These are phyloP conservation scores for Drosophila mayaguana DNA, from an alignment of 2,888 invertebrate species.

Conservation along the genomic window DNA sequence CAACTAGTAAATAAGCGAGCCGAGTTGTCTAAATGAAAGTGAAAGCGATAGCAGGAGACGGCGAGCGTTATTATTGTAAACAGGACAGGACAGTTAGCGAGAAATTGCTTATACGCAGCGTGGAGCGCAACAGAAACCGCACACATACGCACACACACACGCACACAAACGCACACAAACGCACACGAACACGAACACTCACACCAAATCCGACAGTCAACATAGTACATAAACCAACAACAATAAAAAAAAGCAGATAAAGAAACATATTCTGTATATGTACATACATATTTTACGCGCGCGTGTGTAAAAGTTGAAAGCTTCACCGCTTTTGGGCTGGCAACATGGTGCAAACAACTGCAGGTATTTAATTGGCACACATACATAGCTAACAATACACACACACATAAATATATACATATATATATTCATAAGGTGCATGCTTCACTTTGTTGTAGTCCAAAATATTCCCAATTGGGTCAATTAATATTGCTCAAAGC, in stretches of 20 bases:
- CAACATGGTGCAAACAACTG: constrained; percentile 79
- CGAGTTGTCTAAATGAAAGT: constrained; percentile 42
- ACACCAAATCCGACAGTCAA: constrained; percentile 36
- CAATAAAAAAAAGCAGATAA: not conserved
- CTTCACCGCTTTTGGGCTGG: constrained; percentile 44
- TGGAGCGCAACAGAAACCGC: constrained; percentile 32
- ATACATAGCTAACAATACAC: not conserved
- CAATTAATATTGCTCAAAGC: not conserved
- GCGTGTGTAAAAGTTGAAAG: constrained; percentile 60
- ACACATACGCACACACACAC: constrained; percentile 15
- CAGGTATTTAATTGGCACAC: constrained; percentile 57
- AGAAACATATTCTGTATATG: constrained; percentile 8
- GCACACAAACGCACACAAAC: constrained; percentile 24
- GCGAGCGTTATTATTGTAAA: constrained; percentile 38
- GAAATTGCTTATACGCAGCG: constrained; percentile 44
- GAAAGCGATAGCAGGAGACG: constrained; percentile 22
- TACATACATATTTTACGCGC: constrained; percentile 48
- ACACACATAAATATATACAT: not conserved
- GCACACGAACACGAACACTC: constrained; percentile 16
- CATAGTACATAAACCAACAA: constrained; percentile 24
- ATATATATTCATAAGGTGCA: not conserved
- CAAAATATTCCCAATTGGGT: constrained; percentile 5
- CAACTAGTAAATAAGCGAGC: constrained; percentile 67
- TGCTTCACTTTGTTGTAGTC: not conserved
- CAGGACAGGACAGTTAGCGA: constrained; percentile 10